Percentiles rank a stretch among this genome's conserved stretches.
Evolutionary conservation across 2,113 vertebrate species (phyloP).

Genomic region (Brienomyrus brachyistius): DNA sequence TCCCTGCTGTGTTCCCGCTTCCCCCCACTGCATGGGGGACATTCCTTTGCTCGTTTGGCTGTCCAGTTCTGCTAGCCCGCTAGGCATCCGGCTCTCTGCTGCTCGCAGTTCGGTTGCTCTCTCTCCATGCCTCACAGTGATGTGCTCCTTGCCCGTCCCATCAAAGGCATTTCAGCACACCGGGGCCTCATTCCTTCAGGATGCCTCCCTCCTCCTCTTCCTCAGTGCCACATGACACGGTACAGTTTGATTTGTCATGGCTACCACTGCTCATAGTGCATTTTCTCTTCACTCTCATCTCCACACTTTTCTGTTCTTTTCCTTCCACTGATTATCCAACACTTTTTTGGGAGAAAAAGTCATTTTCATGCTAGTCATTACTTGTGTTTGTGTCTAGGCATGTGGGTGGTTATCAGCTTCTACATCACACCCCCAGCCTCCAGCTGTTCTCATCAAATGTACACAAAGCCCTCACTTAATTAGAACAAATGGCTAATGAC

Average conservation of each 20-base stretch:
- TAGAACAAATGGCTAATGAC: background rate
- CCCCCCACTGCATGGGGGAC: background rate
- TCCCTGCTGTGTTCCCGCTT: background rate
- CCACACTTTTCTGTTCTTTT: background rate
- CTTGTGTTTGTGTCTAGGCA: background rate
- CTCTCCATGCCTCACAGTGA: background rate
- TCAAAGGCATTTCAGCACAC: background rate
- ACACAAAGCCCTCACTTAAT: background rate
- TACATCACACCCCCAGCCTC: background rate
- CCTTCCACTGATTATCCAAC: background rate
- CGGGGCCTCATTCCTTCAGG: background rate
- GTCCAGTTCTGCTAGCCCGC: background rate
- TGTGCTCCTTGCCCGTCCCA: background rate
- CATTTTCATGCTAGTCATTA: constrained; percentile 6
- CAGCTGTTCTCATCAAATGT: constrained; percentile 2
- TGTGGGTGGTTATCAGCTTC: background rate
- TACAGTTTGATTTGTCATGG: background rate
- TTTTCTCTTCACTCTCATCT: background rate
- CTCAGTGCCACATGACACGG: background rate
- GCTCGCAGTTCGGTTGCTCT: background rate
- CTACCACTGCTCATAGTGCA: background rate
- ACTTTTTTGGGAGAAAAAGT: background rate
- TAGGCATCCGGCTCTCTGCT: background rate
- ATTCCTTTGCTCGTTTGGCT: background rate
- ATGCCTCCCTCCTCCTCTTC: background rate